Evolutionary conservation across 92 coral and sea anemone species (phyloP).

Genomic region (Siderastrea radians): DNA sequence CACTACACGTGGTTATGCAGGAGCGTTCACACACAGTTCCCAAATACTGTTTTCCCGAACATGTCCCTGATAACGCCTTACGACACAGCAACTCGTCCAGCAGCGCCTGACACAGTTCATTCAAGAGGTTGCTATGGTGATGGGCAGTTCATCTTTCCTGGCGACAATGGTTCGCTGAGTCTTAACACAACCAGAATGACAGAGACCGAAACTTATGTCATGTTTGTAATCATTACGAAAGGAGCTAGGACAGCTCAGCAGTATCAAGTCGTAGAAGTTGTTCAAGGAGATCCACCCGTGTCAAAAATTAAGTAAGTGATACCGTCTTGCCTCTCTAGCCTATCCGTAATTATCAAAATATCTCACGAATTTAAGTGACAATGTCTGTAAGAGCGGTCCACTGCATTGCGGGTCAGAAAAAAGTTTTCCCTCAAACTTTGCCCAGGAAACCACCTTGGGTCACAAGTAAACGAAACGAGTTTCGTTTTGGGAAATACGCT

Average conservation of each 20-base stretch:
- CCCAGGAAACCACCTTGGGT: too few species aligned
- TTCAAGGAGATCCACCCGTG: constrained; percentile 62
- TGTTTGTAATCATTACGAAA: constrained; percentile 51
- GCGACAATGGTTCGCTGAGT: neutral
- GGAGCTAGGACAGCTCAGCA: constrained; percentile 45
- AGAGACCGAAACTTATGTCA: constrained; percentile 40
- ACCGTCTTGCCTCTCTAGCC: neutral
- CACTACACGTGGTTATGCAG: constrained; percentile 67
- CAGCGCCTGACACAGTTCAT: neutral
- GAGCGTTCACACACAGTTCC: constrained; percentile 37
- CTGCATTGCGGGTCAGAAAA: too few species aligned
- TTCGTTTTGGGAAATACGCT: too few species aligned
- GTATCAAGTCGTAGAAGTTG: constrained; percentile 65
- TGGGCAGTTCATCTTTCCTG: constrained; percentile 40
- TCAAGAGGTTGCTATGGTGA: constrained; percentile 65
- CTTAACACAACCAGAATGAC: constrained; percentile 56
- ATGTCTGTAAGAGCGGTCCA: too few species aligned
- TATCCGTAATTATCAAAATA: neutral
- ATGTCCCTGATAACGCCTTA: constrained; percentile 10
- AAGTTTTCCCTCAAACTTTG: too few species aligned
- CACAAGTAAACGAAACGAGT: too few species aligned
- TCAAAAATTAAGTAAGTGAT: constrained; percentile 50
- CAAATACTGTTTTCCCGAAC: neutral
- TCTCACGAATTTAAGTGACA: neutral
- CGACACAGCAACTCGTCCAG: constrained; percentile 24